Base-by-base conservation (phyloP, 1,140 invertebrate species). In the Epicauta chinensis region DNA sequence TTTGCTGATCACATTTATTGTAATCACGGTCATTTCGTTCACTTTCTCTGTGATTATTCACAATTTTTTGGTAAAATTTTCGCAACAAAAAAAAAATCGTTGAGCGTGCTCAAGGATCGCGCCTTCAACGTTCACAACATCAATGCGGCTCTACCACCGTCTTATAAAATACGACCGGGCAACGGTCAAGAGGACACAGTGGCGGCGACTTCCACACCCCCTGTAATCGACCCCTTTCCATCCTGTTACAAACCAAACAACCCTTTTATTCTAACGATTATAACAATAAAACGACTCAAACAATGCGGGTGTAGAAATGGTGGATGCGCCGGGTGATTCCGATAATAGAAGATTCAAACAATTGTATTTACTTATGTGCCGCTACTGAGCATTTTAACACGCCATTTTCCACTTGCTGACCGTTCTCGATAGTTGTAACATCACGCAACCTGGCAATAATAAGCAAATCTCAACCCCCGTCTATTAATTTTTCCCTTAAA, bases 371-470 rank as follows among this genome's bases (percentile, higher is more conserved):
- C 23, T 17, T 16, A 11, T 16, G 14, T 29, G 39, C 41, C 62
- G 60, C 59, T 60, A 51, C 47, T 64, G 62, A 41, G 11, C 44
- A 58, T 59, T 51, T 55, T 46, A 17, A 59, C 63, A 64, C 61
- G 63, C 63, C 52, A 64, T 63, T 53, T 51, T 64, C 58, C 55
- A 64, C 60, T 64, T 60, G 56, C 51, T 55, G 54, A 45, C 55
- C 57, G 53, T 45, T 55, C 51, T 11, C 59, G 51, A 51, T 48
- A 23, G 23, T 23, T 34, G 35, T 49, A 38, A 55, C 23, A 59
- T 47, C 60, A 58, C 55, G 60, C 62, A 56, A 61, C 36, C 51
- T 40, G 15, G 15, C 34, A 51, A 51, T 59, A 61, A 54, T 53
- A 58, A 53, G 53, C 43, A 54, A 55, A 31, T 51, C 56, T 32